Evolutionary conservation across 2,797 vertebrate genomes (phyloP), one percentile per base, ranked within the genome.

Genomic region (Amniataba percoides): DNA sequence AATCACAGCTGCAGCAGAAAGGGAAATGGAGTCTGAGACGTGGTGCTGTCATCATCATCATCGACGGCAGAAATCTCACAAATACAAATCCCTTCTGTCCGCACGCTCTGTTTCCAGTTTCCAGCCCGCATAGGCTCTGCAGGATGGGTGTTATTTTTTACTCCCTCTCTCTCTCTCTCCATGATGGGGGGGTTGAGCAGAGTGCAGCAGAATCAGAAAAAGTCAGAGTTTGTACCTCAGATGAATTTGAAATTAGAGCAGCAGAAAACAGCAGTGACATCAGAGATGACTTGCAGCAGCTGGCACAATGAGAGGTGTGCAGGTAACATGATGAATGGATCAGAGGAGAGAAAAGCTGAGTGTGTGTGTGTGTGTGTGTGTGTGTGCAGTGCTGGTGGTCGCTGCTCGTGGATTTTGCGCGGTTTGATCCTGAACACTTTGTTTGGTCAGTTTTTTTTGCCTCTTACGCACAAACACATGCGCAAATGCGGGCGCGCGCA

Each of bases 11-110:
- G 87, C 80, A 78, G 81, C 64, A 43, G 27, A 31, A 31, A 81
- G 61, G 78, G 77, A 82, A 83, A 87, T 77, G 75, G 85, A 83
- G 87, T 71, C 74, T 23, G 69, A 82, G 83, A 89, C 39, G 84
- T 51, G 48, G 74, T 81, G 81, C 86, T 77, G 82, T 87, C 89
- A 87, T 80, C 80, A 63, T 87, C 89, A 87, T 80, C 80, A 63
- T 45, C 27, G 10, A 74, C 11, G 69, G 68, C 60, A 63, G 72
- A 84, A 87, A 88, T 83, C 82, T 81, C 71, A 49, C 72, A 83
- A 78, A 87, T 75, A 75, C 78, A 79, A 78, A 81, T 78, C 85
- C 85, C 71, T 56, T 45, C 71, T 15, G 5, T 60, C 77, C 48
- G 21, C 42, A 42, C 42, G 23, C 80, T 72, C 80, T 40, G 66